Conservation (phyloP, 2,113 vertebrate genomes). For the Amphilophus citrinellus region DNA sequence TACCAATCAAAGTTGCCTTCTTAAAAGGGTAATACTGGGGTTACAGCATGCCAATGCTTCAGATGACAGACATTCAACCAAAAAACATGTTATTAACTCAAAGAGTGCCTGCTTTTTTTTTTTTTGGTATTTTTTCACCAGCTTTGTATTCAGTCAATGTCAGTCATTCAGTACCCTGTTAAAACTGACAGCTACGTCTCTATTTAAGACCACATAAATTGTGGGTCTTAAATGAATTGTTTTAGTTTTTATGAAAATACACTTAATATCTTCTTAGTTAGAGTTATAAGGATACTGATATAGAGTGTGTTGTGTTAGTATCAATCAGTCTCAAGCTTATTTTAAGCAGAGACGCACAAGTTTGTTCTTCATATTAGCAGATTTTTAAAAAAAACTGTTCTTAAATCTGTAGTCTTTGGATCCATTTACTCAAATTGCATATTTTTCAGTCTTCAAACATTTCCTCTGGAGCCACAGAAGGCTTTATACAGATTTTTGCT, state of each 20-base stretch:
- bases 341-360: neutral
- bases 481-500: neutral
- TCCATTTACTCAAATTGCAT: neutral
- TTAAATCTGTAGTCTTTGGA: neutral
- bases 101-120: conserved; percentile 28
- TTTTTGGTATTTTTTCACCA: neutral
- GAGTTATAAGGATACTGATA: neutral
- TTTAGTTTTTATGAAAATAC: neutral
- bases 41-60: conserved; percentile 24
- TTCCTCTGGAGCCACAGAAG: neutral
- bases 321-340: neutral
- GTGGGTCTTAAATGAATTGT: neutral
- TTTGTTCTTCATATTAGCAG: neutral
- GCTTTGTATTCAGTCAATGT: neutral
- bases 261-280: fast-evolving
- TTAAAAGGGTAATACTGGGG: conserved; percentile 63
- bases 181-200: conserved; percentile 9
- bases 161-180: conserved; percentile 9
- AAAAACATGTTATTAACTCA: conserved; percentile 66
- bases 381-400: neutral
- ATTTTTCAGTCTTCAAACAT: neutral
- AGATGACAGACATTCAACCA: conserved; percentile 56
- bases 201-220: neutral
- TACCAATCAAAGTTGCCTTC: conserved; percentile 55
- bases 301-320: neutral